Percentiles rank a stretch among this genome's conserved stretches.
Evolutionary conservation across 2,113 vertebrate genomes (phyloP).

Genomic region (Ciconia stormi): DNA sequence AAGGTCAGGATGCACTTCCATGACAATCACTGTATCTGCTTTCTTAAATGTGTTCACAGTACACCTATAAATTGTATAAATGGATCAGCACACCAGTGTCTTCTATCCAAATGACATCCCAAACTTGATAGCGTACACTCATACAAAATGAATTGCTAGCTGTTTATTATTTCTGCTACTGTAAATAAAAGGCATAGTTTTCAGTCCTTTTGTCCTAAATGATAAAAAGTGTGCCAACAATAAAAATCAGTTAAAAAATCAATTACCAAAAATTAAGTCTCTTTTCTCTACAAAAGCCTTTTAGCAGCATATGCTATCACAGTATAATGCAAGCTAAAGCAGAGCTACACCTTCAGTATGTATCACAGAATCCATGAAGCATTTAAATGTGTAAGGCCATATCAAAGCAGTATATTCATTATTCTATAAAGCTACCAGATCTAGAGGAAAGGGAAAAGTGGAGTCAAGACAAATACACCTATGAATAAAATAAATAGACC

Average conservation of each 20-base stretch:
- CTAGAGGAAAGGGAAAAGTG: background rate
- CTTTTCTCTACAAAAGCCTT: background rate
- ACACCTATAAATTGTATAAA: background rate
- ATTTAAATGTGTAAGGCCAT: background rate
- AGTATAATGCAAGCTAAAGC: background rate
- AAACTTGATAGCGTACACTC: background rate
- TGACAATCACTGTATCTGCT: background rate
- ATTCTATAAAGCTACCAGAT: background rate
- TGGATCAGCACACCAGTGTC: background rate
- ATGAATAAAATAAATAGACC: background rate
- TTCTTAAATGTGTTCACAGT: background rate
- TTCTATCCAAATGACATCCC: background rate
- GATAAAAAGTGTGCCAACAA: background rate
- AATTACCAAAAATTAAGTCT: background rate
- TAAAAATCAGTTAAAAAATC: background rate
- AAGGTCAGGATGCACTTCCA: background rate
- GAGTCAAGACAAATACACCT: background rate
- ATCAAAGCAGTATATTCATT: background rate
- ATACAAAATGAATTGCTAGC: background rate
- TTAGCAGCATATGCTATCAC: background rate
- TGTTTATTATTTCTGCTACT: constrained; percentile 20
- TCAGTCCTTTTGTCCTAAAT: background rate
- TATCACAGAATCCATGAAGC: background rate
- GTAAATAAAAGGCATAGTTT: background rate
- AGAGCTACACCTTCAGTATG: background rate